Percentiles rank a stretch among this genome's conserved stretches.
Conservation (phyloP, 2,888 invertebrate genomes). For the Sarcophaga variegata region DNA sequence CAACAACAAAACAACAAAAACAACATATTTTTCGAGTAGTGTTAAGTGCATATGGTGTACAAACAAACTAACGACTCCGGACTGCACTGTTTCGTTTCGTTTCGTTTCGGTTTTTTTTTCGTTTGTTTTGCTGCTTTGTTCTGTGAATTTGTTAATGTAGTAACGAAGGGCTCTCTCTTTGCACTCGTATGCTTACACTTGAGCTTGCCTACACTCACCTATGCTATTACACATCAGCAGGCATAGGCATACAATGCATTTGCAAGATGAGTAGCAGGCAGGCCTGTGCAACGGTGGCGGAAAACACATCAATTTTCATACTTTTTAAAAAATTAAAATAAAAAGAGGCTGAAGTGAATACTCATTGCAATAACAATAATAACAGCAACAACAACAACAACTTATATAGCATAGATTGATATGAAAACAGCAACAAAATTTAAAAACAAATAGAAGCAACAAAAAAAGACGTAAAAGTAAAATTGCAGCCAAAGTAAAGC, state of each 20-base stretch:
- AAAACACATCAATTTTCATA: conserved; percentile 43
- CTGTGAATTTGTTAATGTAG: conserved; percentile 13
- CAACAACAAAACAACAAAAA: background rate
- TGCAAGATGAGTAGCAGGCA: no score
- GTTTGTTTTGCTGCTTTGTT: no score
- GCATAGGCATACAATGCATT: no score
- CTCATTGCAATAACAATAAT: background rate
- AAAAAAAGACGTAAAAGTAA: background rate
- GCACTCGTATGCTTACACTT: background rate
- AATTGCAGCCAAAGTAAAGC: background rate
- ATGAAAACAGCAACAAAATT: background rate
- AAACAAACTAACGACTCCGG: no score
- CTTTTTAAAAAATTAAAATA: conserved; percentile 33
- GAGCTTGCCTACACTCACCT: background rate
- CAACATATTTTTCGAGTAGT: background rate
- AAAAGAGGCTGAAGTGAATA: background rate
- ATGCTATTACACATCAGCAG: background rate
- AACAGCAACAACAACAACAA: background rate
- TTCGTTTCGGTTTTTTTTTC: no score
- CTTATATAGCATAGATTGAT: background rate
- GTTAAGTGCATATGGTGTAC: conserved; percentile 3
- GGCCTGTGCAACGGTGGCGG: no score
- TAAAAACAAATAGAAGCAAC: background rate
- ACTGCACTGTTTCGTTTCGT: no score
- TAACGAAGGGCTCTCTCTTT: conserved; percentile 11